Evolutionary conservation across 2,888 invertebrate genomes (phyloP).

Genomic region (Pediacus dermestoides): DNA sequence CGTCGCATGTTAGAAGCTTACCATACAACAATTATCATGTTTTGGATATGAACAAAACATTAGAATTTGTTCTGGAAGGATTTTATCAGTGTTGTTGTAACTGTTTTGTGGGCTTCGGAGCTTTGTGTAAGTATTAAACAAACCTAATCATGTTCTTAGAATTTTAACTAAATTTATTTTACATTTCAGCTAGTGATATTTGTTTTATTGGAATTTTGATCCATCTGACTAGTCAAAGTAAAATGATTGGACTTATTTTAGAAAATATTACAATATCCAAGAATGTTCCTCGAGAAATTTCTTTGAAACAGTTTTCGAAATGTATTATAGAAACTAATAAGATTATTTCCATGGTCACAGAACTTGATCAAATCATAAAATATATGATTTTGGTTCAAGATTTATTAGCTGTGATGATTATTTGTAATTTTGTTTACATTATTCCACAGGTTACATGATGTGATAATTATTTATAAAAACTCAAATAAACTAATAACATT

Average conservation of each 20-base stretch:
- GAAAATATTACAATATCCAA: neutral
- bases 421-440: slow-evolving; percentile 1
- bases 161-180: neutral
- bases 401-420: neutral
- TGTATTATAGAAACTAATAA: slow-evolving; percentile 1
- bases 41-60: neutral
- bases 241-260: neutral
- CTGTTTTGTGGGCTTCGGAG: neutral
- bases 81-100: neutral
- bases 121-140: neutral
- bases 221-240: neutral
- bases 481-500: too few relatives aligned
- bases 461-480: too few relatives aligned
- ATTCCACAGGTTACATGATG: slow-evolving; percentile 1
- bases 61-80: neutral
- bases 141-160: neutral
- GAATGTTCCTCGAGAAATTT: neutral
- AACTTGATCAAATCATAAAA: neutral
- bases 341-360: neutral
- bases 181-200: neutral
- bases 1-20: neutral
- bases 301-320: neutral
- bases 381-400: neutral
- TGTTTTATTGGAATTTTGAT: neutral
- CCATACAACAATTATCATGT: neutral